Evolutionary conservation across 2,888 invertebrate genomes (phyloP).

Genomic region (Embidobia sp.): DNA sequence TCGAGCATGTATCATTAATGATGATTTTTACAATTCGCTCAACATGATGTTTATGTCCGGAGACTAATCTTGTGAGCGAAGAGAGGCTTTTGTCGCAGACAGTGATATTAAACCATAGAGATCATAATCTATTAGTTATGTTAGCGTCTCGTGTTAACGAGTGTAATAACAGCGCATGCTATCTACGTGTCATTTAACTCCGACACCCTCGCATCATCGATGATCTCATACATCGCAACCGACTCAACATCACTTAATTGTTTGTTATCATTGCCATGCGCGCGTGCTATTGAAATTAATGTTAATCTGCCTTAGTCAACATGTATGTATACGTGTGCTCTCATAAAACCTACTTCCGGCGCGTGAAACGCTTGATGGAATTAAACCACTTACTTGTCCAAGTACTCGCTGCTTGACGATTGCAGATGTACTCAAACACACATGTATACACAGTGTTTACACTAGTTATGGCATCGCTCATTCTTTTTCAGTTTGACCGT

Average conservation of each 20-base stretch:
- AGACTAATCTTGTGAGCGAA: constrained; percentile 63
- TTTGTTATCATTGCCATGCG: constrained; percentile 80
- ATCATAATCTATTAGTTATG: constrained; percentile 80
- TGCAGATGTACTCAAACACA: constrained; percentile 60
- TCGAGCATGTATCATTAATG: not conserved
- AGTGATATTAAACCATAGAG: constrained; percentile 80
- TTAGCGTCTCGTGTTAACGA: constrained; percentile 78
- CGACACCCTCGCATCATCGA: constrained; percentile 80
- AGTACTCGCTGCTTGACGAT: constrained; percentile 62
- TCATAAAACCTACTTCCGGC: constrained; percentile 80
- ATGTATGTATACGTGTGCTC: constrained; percentile 70
- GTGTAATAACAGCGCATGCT: constrained; percentile 78
- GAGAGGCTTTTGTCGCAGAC: constrained; percentile 71
- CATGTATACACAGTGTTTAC: constrained; percentile 45
- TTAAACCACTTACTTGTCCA: constrained; percentile 76
- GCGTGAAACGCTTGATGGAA: constrained; percentile 77
- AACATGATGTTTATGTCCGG: constrained; percentile 20
- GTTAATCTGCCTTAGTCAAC: constrained; percentile 79
- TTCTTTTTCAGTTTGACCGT: constrained; percentile 52
- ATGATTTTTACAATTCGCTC: constrained; percentile 12
- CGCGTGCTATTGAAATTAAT: constrained; percentile 82
- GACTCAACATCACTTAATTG: constrained; percentile 79
- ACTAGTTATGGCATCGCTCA: constrained; percentile 47
- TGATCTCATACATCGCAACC: constrained; percentile 79
- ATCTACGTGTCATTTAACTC: constrained; percentile 80